A percentile compares a stretch with the other conserved stretches of the same genome.
These are phyloP conservation scores for Papilio xuthus DNA, from an alignment of 1,140 invertebrate species.

Conservation along the genomic window DNA sequence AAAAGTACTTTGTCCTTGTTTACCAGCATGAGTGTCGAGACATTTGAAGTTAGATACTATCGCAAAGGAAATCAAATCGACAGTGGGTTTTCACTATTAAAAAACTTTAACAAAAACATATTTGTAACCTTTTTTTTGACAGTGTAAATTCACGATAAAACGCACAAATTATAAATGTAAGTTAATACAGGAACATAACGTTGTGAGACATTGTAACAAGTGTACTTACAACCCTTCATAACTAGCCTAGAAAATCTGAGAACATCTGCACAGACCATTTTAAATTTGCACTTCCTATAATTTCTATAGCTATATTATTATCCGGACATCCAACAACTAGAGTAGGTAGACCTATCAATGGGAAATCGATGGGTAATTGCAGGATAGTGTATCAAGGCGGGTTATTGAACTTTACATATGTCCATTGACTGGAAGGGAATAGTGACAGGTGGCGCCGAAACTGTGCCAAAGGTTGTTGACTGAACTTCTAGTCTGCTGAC, in stretches of 20 bases:
- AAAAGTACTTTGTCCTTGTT: constrained; percentile 33
- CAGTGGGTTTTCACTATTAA: not conserved
- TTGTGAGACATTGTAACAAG: no score
- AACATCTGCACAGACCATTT: not conserved
- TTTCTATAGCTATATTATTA: constrained; percentile 26
- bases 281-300: not conserved
- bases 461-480: constrained; percentile 69
- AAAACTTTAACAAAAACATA: no score
- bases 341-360: not conserved
- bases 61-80: not conserved
- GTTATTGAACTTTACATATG: constrained; percentile 58
- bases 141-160: no score
- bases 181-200: no score
- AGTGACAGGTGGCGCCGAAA: constrained; percentile 54
- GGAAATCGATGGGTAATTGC: constrained; percentile 22
- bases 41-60: constrained; percentile 6
- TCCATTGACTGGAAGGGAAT: constrained; percentile 54
- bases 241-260: not conserved
- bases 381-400: constrained; percentile 38
- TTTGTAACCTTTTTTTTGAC: no score
- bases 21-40: not conserved
- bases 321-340: not conserved
- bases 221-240: no score
- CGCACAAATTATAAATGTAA: no score
- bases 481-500: constrained; percentile 47